Base-by-base conservation (phyloP, 1,140 invertebrate genomes). In the Macrostomum lignano region DNA sequence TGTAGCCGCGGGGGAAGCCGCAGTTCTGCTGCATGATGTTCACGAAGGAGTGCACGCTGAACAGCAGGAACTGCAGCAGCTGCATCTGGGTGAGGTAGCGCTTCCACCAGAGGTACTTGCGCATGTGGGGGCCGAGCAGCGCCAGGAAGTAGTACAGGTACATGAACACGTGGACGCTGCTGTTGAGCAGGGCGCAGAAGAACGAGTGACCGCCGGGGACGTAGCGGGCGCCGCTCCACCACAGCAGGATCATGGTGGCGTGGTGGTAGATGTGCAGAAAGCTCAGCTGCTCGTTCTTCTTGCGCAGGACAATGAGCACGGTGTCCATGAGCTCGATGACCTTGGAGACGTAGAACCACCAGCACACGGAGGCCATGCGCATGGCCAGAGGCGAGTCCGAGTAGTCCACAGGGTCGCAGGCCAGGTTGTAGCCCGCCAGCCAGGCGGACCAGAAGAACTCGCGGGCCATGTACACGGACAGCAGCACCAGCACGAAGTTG, bases 301-400 rank as follows among this genome's bases (percentile, higher is more conserved):
- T 81, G 21, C 73, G 62, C 26, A 81, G 52, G 17, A 81, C 65
- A 52, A 82, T 79, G 55, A 82, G 81, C 21, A 79, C 64, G 37
- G 82, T 91, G 59, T 93, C 82, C 14, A 75, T 68, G 56, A 91
- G 86, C 63, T 94, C 84, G 10, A 79, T 73, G 42, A 82, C 67
- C 58, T 94, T 94, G 28, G 81, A 88, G 54, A 88, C 72, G 59
- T 86, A 94, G 55, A 88, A 93, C 66, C 78, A 77, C 73, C 78
- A 91, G 47, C 79, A 76, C 10, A 81, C 67, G 41, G 63, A 60
- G 0, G 77, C 69, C 74, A 88, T 86, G 24, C 45, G 36, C 25
- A 44, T n/a, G 7, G 45, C 42, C 21, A 43, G 21, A 7, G 44
- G 44, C 7, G 34, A 25, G 7, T 40, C 31, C 2, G 44, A 45